These are phyloP conservation scores for Unio pictorum DNA, from an alignment of 2,888 invertebrate species.

Conservation along the genomic window DNA sequence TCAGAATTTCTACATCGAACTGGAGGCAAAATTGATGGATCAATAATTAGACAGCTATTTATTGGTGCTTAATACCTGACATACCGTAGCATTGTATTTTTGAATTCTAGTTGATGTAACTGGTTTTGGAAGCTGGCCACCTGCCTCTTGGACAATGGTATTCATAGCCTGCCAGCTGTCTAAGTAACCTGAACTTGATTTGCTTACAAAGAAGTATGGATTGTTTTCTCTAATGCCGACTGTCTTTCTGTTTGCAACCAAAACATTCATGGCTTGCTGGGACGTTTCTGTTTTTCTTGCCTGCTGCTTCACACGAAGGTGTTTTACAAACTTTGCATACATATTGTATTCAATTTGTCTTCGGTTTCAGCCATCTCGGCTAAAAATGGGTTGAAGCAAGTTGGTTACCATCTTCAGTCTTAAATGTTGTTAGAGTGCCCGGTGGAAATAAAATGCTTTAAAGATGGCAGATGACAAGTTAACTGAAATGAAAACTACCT, in stretches of 20 bases:
- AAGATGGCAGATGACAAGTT: too few relatives aligned
- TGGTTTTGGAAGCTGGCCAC: not conserved
- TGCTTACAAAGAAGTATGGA: not conserved
- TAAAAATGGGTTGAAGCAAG: too few relatives aligned
- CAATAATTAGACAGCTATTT: not conserved
- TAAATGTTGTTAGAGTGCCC: too few relatives aligned
- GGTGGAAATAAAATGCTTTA: too few relatives aligned
- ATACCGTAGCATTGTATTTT: slow-evolving; percentile 2
- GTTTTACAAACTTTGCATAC: too few relatives aligned
- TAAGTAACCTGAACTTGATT: not conserved
- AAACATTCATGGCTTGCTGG: slow-evolving; percentile 1
- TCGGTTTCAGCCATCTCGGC: too few relatives aligned
- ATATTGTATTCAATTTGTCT: too few relatives aligned
- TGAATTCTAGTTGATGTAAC: not conserved
- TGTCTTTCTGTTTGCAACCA: not conserved
- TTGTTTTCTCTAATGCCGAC: not conserved
- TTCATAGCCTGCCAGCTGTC: slow-evolving; percentile 1
- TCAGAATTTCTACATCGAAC: too few relatives aligned
- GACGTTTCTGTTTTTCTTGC: slow-evolving; percentile 3
- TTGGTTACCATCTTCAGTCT: too few relatives aligned
- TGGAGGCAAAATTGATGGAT: not conserved
- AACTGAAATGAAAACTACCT: too few relatives aligned
- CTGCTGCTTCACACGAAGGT: not conserved
- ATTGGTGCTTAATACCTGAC: not conserved
- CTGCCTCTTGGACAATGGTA: not conserved